Evolutionary conservation across 30 jellyfish, hydroid and myxozoan genomes (phyloP).

Genomic region (Chironex yamaguchii): DNA sequence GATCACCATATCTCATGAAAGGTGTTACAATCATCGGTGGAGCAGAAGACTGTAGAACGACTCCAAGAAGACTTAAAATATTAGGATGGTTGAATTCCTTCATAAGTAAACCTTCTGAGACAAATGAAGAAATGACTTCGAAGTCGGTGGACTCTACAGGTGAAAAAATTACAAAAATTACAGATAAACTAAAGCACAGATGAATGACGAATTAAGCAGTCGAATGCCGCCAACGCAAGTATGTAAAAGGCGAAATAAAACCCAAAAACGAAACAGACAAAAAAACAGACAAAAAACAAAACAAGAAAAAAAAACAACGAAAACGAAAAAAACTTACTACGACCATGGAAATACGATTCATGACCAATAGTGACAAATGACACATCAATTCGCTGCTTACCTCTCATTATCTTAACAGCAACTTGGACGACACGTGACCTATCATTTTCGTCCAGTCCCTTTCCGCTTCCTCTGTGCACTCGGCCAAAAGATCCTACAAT

Average conservation of each 20-base stretch:
- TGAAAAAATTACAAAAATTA: no score
- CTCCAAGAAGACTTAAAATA: constrained; percentile 79
- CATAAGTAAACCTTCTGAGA: constrained; percentile 86
- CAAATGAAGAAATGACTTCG: constrained; percentile 82
- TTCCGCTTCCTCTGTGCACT: constrained; percentile 82
- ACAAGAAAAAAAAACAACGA: neutral
- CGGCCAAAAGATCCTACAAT: constrained; percentile 84
- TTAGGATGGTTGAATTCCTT: constrained; percentile 72
- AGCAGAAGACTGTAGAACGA: constrained; percentile 75
- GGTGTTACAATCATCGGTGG: constrained; percentile 93
- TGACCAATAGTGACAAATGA: no score
- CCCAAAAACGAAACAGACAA: no score
- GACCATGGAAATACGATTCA: no score
- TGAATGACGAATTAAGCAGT: no score
- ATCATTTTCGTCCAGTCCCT: constrained; percentile 42
- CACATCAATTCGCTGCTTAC: no score
- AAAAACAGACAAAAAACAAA: neutral
- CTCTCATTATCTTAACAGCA: constrained; percentile 83
- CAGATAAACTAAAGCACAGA: no score
- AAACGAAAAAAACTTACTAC: no score
- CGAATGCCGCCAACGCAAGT: no score
- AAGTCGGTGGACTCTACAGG: constrained; percentile 76
- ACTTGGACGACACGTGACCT: constrained; percentile 35
- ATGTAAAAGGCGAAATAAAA: no score
- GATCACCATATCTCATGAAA: constrained; percentile 85